Evolutionary conservation across 2,888 invertebrate genomes (phyloP).

Genomic region (Dolichopus griseipennis): DNA sequence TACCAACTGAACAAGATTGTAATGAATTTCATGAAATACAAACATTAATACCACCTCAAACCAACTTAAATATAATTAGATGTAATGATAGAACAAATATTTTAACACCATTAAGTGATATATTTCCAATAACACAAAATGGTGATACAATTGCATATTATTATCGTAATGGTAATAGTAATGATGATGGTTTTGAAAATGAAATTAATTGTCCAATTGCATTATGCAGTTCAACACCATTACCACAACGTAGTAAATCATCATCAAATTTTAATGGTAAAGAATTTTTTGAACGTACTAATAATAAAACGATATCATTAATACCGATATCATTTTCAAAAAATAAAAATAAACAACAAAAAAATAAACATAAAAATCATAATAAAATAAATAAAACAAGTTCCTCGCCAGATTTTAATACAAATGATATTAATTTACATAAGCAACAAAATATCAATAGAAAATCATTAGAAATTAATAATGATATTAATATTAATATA

Average conservation of each 20-base stretch:
- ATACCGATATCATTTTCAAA: constrained; percentile 30
- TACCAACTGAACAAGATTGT: not conserved
- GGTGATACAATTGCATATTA: constrained; percentile 14
- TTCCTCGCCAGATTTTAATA: constrained; percentile 31
- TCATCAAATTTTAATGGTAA: constrained; percentile 22
- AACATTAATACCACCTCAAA: constrained; percentile 36
- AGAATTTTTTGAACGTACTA: constrained; percentile 15
- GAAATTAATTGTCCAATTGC: constrained; percentile 27
- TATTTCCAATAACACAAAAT: not conserved
- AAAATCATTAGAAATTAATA: not conserved
- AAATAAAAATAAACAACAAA: not conserved
- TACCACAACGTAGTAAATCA: constrained; percentile 15
- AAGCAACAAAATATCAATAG: constrained; percentile 12
- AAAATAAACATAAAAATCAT: constrained; percentile 16
- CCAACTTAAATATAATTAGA: not conserved
- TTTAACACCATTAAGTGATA: constrained; percentile 12
- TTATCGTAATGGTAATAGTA: constrained; percentile 17
- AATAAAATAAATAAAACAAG: constrained; percentile 33
- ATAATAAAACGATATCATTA: constrained; percentile 28
- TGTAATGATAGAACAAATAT: constrained; percentile 12
- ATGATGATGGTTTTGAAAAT: constrained; percentile 4
- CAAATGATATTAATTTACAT: constrained; percentile 12
- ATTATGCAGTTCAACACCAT: constrained; percentile 31
- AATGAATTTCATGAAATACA: constrained; percentile 42
- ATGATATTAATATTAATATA: not conserved